Base-by-base conservation (phyloP, 2,113 vertebrate species). In the Perognathus longimembris region DNA sequence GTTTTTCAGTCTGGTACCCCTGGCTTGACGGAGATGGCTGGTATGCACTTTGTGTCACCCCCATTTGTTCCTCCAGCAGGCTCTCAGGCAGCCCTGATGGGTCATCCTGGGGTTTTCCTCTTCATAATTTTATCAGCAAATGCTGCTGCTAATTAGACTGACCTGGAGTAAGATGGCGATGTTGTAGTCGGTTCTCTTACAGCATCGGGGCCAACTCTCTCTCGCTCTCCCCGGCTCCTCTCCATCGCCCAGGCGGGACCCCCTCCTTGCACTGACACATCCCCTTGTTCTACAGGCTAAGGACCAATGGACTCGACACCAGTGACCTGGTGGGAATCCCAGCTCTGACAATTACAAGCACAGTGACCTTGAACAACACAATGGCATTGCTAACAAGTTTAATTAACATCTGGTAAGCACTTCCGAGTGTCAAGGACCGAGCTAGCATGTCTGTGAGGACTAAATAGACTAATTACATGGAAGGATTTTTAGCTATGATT, bases 381-480 rank as follows among this genome's bases (percentile, higher is more conserved):
- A 71, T 7, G 75, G 89, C 32, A 61, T 87, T 21, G 69, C 38
- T 75, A 88, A 95, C 92, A 88, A 91, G 79, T 91, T 91, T 94
- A 96, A 96, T 96, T 93, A 96, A 92, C 94, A 95, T 80, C 78
- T 81, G 73, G 81, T 93, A 84, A 93, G 91, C 74, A 70, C 30
- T n/a, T 91, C 84, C 64, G 7, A 54, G 50, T 93, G 91, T 95
- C 86, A 92, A 88, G 83, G 70, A 69, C 61, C 63, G 73, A 93
- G 77, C 84, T 18, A 64, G 69, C 36, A 11, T 66, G 42, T 89
- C 91, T 54, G 40, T 70, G 77, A 90, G 63, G 34, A 94, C 76
- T 84, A 84, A 77, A 45, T 20, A 22, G 64, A 32, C 85, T 94
- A 89, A 94, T 95, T 92, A 94, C 20, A 76, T 17, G 42, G 42